phyloP scores from a whole-genome alignment of 2,888 invertebrate species.

The Vandiemenella viatica region DNA sequence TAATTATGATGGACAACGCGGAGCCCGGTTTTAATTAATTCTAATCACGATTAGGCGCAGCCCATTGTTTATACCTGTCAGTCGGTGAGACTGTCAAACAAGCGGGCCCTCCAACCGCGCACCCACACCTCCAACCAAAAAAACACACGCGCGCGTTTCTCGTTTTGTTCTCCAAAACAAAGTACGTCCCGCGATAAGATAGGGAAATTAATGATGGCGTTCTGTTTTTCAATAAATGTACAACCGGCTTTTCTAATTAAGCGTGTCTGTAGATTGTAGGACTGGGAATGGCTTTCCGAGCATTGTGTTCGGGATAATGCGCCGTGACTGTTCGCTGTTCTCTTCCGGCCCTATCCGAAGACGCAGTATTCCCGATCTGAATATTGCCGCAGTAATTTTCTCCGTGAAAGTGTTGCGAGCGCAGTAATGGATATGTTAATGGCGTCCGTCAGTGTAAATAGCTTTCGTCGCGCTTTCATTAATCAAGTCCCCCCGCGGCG shows the following conservation, averaged over 20 bases:
- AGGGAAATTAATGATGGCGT: neutral
- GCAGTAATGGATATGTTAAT: no score
- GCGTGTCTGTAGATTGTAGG: neutral
- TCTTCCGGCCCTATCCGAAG: no score
- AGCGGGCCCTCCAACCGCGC: neutral
- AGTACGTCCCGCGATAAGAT: neutral
- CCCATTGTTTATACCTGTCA: conserved; percentile 14
- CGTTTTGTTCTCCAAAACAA: neutral
- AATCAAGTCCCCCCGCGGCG: no score
- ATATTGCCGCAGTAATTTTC: no score
- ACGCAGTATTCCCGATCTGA: no score
- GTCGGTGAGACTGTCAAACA: neutral
- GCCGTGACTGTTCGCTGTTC: no score
- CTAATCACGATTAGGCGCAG: conserved; percentile 12
- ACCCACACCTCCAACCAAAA: neutral
- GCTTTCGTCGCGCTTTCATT: no score
- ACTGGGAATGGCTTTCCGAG: neutral
- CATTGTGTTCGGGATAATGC: neutral
- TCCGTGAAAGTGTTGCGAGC: no score
- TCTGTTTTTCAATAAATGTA: neutral
- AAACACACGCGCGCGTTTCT: neutral
- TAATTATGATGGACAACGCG: conserved; percentile 14
- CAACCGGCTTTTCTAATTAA: neutral
- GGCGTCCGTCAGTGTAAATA: no score
- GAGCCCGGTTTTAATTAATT: conserved; percentile 14